Conservation (phyloP, 2,797 vertebrate genomes). For the Leptodactylus fallax region DNA sequence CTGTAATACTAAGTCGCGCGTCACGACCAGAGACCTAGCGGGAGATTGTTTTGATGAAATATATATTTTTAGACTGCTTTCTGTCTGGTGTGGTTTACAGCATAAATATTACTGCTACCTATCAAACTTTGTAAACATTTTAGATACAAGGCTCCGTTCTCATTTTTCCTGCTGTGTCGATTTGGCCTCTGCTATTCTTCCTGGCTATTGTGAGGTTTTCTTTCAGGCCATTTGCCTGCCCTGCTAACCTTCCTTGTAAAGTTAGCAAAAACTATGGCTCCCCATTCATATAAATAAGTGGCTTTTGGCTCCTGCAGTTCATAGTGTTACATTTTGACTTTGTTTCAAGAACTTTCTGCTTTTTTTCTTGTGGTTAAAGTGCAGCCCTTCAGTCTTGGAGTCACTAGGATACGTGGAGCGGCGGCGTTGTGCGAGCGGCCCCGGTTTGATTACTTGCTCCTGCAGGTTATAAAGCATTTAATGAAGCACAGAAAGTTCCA, state of each 20-base stretch:
- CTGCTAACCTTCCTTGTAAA: neutral
- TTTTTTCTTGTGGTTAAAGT: constrained; percentile 41
- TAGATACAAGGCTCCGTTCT: constrained; percentile 3
- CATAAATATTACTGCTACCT: constrained; percentile 17
- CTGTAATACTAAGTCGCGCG: neutral
- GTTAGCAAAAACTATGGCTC: neutral
- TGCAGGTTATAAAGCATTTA: constrained; percentile 47
- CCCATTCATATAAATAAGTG: neutral
- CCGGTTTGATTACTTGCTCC: constrained; percentile 35
- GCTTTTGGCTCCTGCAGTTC: constrained; percentile 44
- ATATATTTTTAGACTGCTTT: constrained; percentile 12
- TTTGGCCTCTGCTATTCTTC: constrained; percentile 12
- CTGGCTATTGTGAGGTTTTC: neutral
- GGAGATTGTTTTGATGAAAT: neutral
- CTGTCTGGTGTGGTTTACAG: neutral
- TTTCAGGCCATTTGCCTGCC: constrained; percentile 7
- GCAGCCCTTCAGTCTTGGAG: constrained; percentile 30
- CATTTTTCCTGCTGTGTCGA: neutral
- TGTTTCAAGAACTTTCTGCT: constrained; percentile 22
- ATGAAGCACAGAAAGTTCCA: constrained; percentile 14
- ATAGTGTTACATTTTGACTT: neutral
- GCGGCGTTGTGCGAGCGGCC: neutral
- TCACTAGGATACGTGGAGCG: neutral
- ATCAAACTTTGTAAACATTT: constrained; percentile 21
- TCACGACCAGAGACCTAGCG: neutral